Evolutionary conservation across 35 echinoderm and acorn worm species (phyloP).

Genomic region (Apostichopus japonicus): DNA sequence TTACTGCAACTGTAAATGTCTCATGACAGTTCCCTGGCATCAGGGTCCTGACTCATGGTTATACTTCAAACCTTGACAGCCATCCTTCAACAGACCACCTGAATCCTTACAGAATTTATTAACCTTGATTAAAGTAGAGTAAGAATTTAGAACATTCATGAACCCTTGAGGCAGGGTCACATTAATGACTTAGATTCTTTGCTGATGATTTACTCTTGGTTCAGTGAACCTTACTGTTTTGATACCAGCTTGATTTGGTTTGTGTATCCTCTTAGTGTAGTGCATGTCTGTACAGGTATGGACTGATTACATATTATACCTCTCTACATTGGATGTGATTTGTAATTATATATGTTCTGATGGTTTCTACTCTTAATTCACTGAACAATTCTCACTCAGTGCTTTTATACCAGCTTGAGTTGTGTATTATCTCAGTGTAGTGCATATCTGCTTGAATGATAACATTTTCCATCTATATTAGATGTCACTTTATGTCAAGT

Average conservation of each 20-base stretch:
- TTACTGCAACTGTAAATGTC: too few species aligned
- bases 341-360: too few species aligned
- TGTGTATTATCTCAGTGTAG: too few species aligned
- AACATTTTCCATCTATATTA: too few species aligned
- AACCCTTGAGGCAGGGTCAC: slow-evolving; percentile 31
- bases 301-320: too few species aligned
- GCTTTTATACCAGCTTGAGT: too few species aligned
- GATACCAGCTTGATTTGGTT: too few species aligned
- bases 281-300: too few species aligned
- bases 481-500: too few species aligned
- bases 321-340: too few species aligned
- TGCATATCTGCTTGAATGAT: too few species aligned
- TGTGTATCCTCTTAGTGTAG: too few species aligned
- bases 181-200: neutral
- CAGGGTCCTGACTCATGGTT: neutral
- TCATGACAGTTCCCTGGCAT: neutral
- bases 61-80: neutral
- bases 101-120: slow-evolving; percentile 2
- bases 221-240: neutral
- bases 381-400: neutral
- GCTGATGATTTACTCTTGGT: neutral
- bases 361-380: neutral
- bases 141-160: slow-evolving; percentile 54
- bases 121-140: slow-evolving; percentile 47
- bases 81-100: slow-evolving; percentile 12